Conservation (phyloP, 1,140 invertebrate genomes). For the Drusus annulatus region DNA sequence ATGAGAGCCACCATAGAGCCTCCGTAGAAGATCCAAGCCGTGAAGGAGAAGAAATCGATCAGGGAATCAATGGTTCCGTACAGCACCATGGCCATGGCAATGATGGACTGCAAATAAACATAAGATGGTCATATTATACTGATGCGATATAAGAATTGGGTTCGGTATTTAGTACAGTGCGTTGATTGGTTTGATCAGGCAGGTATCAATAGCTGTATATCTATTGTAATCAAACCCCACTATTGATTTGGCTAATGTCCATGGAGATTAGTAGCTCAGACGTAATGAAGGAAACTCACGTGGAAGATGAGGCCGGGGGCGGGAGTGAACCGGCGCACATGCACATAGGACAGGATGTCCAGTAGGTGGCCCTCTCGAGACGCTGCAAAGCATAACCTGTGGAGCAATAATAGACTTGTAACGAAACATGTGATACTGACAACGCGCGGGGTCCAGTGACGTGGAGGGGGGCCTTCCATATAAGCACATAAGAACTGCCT, state of each 20-base stretch:
- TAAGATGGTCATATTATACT: no score
- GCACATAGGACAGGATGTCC: conserved; percentile 94
- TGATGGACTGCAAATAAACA: conserved; percentile 75
- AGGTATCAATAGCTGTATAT: background rate
- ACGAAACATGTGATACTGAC: no score
- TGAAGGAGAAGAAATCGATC: conserved; percentile 97
- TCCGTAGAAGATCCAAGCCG: conserved; percentile 96
- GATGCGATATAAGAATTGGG: no score
- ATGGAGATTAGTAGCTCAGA: no score
- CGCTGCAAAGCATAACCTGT: conserved; percentile 92
- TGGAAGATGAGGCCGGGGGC: conserved; percentile 97
- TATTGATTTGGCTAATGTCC: background rate
- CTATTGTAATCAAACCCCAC: background rate
- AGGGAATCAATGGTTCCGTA: conserved; percentile 91
- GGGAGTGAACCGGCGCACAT: conserved; percentile 91
- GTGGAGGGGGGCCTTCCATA: no score
- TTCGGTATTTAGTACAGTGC: no score
- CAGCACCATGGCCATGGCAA: conserved; percentile 86
- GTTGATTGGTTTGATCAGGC: no score
- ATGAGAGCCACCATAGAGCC: conserved; percentile 90
- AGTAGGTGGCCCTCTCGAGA: conserved; percentile 95
- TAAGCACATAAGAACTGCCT: no score
- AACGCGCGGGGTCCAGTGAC: no score
- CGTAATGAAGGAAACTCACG: conserved; percentile 74
- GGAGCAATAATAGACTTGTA: background rate